phyloP scores from a whole-genome alignment of 2,113 vertebrate species.

The Oreochromis spilurus region DNA sequence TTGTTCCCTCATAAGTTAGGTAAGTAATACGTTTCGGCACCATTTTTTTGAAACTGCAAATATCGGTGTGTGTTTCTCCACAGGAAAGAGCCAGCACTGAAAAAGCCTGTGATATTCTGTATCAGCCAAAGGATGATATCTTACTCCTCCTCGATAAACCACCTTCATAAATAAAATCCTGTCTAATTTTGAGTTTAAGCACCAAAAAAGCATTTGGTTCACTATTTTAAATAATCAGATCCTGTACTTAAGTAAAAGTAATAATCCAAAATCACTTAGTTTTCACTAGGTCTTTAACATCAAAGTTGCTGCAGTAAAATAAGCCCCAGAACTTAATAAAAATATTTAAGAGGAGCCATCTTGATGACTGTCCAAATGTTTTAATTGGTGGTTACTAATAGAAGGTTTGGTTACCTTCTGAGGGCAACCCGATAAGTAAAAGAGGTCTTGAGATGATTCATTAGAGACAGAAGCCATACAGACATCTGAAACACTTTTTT shows the following conservation, averaged over 20 bases:
- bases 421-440: not conserved
- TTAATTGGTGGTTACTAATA: not conserved
- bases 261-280: not conserved
- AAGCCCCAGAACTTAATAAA: not conserved
- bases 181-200: not conserved
- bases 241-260: not conserved
- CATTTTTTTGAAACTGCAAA: not conserved
- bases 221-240: not conserved
- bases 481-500: not conserved
- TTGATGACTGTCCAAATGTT: not conserved
- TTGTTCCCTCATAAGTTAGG: not conserved
- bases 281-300: not conserved
- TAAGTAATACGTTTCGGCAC: slow-evolving; percentile 17
- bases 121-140: not conserved
- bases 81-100: not conserved
- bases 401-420: not conserved
- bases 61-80: not conserved
- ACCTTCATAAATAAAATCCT: not conserved
- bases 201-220: not conserved
- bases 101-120: not conserved
- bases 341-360: not conserved
- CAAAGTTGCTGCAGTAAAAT: not conserved
- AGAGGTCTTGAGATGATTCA: not conserved
- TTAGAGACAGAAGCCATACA: not conserved
- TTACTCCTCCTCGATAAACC: not conserved